phyloP scores from a whole-genome alignment of 1,140 invertebrate species.

The Drosophila teissieri region DNA sequence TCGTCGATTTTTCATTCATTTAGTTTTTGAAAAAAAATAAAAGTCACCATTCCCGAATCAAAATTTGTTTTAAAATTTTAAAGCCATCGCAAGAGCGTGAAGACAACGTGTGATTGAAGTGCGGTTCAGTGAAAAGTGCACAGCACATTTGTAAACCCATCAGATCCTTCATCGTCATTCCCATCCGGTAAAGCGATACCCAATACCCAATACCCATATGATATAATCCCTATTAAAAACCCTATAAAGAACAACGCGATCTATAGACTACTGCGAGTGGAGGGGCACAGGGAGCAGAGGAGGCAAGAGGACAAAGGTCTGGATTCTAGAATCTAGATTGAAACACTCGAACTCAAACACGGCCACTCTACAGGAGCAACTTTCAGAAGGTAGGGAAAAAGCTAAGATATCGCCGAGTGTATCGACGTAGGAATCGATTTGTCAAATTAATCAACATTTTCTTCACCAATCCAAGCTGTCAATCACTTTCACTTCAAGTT shows the following conservation, averaged over 20 bases:
- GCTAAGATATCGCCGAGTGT: too few relatives aligned
- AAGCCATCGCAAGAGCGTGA: neutral
- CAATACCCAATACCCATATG: too few relatives aligned
- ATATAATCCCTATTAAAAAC: neutral
- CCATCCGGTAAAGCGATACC: neutral
- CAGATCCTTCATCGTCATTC: too few relatives aligned
- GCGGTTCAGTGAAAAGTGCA: neutral
- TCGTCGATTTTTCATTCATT: conserved; percentile 1
- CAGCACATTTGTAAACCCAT: neutral
- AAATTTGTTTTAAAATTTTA: conserved; percentile 9
- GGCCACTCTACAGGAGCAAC: too few relatives aligned
- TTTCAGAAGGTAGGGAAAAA: too few relatives aligned
- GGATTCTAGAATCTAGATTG: too few relatives aligned
- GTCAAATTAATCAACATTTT: neutral
- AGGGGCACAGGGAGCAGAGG: neutral
- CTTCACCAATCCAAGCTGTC: neutral
- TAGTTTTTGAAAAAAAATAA: neutral
- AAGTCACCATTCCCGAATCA: neutral
- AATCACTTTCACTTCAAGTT: too few relatives aligned
- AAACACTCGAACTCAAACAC: too few relatives aligned
- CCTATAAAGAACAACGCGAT: neutral
- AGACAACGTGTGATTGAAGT: neutral
- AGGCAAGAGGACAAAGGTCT: too few relatives aligned
- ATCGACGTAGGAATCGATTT: neutral
- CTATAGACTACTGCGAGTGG: neutral